Base-by-base conservation (phyloP, 2,888 invertebrate species). In the Notodonta ziczac region DNA sequence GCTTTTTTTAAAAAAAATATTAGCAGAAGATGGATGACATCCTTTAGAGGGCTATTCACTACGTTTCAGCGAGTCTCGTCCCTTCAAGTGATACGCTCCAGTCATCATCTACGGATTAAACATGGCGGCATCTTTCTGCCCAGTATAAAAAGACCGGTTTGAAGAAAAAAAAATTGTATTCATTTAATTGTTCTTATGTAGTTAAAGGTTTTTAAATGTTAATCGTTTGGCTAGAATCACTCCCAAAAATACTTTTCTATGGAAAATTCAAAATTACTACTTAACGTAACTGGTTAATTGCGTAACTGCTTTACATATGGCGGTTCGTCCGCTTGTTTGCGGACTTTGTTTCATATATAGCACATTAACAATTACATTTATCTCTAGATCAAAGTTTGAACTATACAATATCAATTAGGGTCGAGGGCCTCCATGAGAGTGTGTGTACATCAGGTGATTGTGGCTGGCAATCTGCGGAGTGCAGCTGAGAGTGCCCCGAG, bases 1-100 rank as follows among this genome's bases (percentile, higher is more conserved):
- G 52, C 32, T 52, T 52, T 50, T 52, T 52, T 35, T 52, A 57
- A 48, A 56, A 51, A 24, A 40, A 44, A 55, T 42, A 12, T 52
- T 5, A 10, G 52, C 32, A 52, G 6, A 52, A 52, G 52, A 52
- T 52, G 32, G 52, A 52, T 52, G 52, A 16, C 13, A 52, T 52
- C 35, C 52, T 52, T 52, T 51, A 51, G 51, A 24, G 9, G 51
- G 51, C 51, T 51, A 51, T 51, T 32, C 32, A 52, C 5, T 32
- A 13, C 5, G 24, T 24, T 24, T 24, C 24, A 32, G 52, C 24
- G 52, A 12, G 52, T 52, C 12, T 52, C 52, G 52, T 52, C 52
- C 52, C 52, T 13, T 52, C 32, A 32, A 52, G 32, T 52, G 52
- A 32, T 12, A 52, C 32, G 35, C 32, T 35, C 35, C 35, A 6